Evolutionary conservation across 1,140 invertebrate species (phyloP).

Genomic region (Camponotus pennsylvanicus): DNA sequence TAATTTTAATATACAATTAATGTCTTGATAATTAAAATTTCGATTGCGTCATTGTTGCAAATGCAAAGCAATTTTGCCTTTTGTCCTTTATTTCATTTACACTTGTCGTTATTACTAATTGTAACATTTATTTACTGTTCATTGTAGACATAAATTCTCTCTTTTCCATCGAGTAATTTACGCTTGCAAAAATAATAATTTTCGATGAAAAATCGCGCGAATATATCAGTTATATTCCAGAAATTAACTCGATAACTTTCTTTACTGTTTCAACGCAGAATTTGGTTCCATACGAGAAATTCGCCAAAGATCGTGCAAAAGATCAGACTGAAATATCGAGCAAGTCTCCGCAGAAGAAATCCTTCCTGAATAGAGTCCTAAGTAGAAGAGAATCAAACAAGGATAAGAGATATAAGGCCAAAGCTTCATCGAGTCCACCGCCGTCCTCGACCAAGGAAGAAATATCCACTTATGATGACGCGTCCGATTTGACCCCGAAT

Average conservation of each 20-base stretch:
- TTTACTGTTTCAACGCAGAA: constrained; percentile 25
- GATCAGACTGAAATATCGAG: constrained; percentile 39
- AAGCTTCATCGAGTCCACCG: background rate
- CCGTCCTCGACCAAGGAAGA: constrained; percentile 3
- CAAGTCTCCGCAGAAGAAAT: constrained; percentile 74
- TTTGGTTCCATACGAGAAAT: background rate
- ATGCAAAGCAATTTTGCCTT: too few species aligned
- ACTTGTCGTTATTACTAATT: too few species aligned
- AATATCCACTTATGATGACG: constrained; percentile 72
- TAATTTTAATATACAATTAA: too few species aligned
- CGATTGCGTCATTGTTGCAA: too few species aligned
- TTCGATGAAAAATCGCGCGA: background rate
- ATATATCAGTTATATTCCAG: background rate
- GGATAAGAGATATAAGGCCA: constrained; percentile 59
- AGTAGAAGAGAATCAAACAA: constrained; percentile 72
- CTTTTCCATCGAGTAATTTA: background rate
- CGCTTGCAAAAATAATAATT: background rate
- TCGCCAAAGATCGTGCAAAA: constrained; percentile 10
- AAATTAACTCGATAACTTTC: background rate
- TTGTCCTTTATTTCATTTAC: too few species aligned
- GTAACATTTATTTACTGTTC: too few species aligned
- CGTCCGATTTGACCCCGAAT: constrained; percentile 33
- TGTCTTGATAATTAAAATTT: too few species aligned
- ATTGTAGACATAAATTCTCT: too few species aligned
- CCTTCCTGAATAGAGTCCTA: constrained; percentile 72